phyloP scores from a whole-genome alignment of 2,797 vertebrate genomes.

The Todus mexicanus region DNA sequence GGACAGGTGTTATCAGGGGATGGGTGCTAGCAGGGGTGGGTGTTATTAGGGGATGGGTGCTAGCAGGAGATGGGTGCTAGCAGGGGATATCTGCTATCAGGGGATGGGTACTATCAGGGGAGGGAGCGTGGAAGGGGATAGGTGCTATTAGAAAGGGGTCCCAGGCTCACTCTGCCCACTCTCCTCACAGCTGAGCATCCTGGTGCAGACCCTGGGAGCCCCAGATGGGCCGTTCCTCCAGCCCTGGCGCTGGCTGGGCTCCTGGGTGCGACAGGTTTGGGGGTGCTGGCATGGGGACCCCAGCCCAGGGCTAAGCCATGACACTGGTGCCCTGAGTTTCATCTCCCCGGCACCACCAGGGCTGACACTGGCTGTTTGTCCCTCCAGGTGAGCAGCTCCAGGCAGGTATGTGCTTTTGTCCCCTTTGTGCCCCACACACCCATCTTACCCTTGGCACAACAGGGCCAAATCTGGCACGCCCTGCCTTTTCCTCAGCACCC shows the following conservation, averaged over 20 bases:
- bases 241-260: not conserved
- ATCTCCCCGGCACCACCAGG: not conserved
- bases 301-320: not conserved
- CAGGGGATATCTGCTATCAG: not conserved
- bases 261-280: slow-evolving; percentile 11
- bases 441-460: accelerated
- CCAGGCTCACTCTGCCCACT: not conserved
- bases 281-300: not conserved
- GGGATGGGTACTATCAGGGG: not conserved
- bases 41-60: too few species aligned
- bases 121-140: too few species aligned
- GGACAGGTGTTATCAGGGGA: not conserved
- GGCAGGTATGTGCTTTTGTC: not conserved
- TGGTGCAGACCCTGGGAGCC: not conserved
- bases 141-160: not conserved
- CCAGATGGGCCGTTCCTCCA: not conserved
- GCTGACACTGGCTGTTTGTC: not conserved
- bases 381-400: slow-evolving; percentile 24
- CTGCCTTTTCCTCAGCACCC: not conserved
- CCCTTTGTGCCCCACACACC: not conserved
- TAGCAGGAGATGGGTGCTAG: accelerated
- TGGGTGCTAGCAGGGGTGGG: not conserved
- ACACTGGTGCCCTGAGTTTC: not conserved
- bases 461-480: not conserved
- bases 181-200: not conserved